phyloP scores from a whole-genome alignment of 2,797 vertebrate genomes.

The Neosalanx taihuensis region DNA sequence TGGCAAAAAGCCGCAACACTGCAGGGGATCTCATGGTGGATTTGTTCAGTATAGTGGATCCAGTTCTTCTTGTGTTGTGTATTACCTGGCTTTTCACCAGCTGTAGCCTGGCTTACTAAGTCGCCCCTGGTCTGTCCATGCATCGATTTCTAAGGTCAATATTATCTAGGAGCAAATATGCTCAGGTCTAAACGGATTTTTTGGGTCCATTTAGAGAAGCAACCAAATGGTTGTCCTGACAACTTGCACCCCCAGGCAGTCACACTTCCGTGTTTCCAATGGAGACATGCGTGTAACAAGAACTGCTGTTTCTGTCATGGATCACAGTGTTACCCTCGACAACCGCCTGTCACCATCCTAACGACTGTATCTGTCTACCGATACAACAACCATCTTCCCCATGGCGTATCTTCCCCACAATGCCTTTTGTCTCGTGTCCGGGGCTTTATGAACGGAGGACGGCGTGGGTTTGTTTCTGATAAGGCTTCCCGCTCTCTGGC shows the following conservation, averaged over 20 bases:
- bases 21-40: slow-evolving; percentile 19
- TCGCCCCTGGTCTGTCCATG: slow-evolving; percentile 20
- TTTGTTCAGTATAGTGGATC: slow-evolving; percentile 21
- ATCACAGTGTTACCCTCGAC: too few relatives aligned
- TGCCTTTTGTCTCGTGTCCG: too few relatives aligned
- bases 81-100: too few relatives aligned
- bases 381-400: too few relatives aligned
- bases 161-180: slow-evolving; percentile 31
- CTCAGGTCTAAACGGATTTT: slow-evolving; percentile 35
- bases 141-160: slow-evolving; percentile 38
- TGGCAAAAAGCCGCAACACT: slow-evolving; percentile 42
- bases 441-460: too few relatives aligned
- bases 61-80: too few relatives aligned
- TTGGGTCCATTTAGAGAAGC: slow-evolving; percentile 42
- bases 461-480: background rate
- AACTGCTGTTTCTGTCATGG: too few relatives aligned
- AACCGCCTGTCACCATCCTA: too few relatives aligned
- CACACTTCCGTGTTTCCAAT: too few relatives aligned
- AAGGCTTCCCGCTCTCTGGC: background rate
- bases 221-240: slow-evolving; percentile 1
- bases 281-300: too few relatives aligned
- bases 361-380: too few relatives aligned
- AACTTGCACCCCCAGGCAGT: too few relatives aligned
- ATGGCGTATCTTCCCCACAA: background rate
- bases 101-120: background rate